phyloP scores from a whole-genome alignment of 2,888 invertebrate genomes.

The Scelioninae gen. 1 region DNA sequence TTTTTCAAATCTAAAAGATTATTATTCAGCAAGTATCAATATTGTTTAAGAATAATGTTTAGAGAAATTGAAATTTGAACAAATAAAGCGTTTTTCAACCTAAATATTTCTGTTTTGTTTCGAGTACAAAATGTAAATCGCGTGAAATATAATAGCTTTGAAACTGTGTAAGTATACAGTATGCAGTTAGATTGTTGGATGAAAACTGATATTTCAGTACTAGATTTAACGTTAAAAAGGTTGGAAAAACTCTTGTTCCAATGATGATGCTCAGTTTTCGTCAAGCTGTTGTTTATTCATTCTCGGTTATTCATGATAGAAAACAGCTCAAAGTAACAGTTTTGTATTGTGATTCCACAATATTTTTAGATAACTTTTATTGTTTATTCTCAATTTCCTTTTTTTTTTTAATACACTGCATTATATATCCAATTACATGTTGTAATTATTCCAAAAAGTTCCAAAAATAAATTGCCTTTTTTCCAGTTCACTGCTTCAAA shows the following conservation, averaged over 20 bases:
- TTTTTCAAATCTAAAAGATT: background rate
- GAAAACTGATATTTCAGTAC: background rate
- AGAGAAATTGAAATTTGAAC: too few relatives aligned
- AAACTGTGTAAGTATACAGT: background rate
- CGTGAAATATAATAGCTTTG: slow-evolving; percentile 1
- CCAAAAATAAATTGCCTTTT: too few relatives aligned
- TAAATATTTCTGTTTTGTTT: too few relatives aligned
- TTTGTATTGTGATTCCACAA: too few relatives aligned
- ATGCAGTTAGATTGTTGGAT: background rate
- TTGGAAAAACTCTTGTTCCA: background rate
- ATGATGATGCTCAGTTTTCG: background rate
- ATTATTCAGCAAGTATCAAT: background rate
- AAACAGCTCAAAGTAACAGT: too few relatives aligned
- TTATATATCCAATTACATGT: too few relatives aligned
- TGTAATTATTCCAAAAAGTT: too few relatives aligned
- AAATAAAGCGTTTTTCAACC: background rate
- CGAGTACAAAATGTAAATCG: background rate
- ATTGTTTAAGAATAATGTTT: background rate
- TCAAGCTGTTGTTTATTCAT: background rate
- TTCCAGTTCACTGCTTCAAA: too few relatives aligned
- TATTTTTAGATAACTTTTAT: too few relatives aligned
- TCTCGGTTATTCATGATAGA: background rate
- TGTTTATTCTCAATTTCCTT: too few relatives aligned
- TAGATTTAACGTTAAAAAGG: background rate
- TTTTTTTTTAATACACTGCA: too few relatives aligned